Conservation (phyloP, 2,113 vertebrate genomes). For the Caranx melampygus region DNA sequence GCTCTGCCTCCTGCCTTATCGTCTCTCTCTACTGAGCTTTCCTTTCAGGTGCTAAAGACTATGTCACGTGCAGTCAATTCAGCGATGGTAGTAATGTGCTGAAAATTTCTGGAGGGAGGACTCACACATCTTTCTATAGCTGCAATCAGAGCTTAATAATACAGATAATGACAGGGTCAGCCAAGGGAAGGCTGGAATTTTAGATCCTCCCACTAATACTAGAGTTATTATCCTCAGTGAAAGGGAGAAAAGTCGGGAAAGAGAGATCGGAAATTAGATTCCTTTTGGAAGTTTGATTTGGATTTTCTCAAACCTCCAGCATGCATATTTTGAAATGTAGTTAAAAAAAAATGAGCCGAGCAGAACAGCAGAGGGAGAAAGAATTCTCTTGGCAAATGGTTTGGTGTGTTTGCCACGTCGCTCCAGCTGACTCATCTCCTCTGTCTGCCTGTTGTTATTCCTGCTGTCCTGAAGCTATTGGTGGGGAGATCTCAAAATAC, state of each 20-base stretch:
- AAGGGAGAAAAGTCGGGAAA: background rate
- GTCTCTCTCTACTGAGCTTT: background rate
- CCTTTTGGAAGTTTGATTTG: background rate
- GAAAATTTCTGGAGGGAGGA: conserved; percentile 4
- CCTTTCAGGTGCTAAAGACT: conserved; percentile 11
- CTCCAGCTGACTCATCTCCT: conserved; percentile 63
- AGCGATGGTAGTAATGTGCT: conserved; percentile 26
- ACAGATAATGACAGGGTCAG: conserved; percentile 36
- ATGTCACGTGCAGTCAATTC: background rate
- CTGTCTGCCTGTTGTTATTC: conserved; percentile 53
- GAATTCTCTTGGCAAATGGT: conserved; percentile 39
- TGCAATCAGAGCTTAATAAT: conserved; percentile 34
- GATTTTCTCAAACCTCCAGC: background rate
- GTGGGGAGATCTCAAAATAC: conserved; percentile 17
- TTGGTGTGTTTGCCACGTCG: conserved; percentile 40
- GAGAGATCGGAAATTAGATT: background rate
- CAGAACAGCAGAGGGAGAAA: conserved; percentile 24
- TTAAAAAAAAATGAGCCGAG: background rate
- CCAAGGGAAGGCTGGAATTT: conserved; percentile 19
- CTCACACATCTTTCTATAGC: background rate
- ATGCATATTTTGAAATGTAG: background rate
- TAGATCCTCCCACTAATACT: conserved; percentile 15
- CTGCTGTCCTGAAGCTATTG: conserved; percentile 39
- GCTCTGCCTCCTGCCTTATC: background rate
- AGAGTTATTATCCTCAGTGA: conserved; percentile 10